Evolutionary conservation across 2,797 vertebrate species (phyloP).

Genomic region (Trichosurus vulpecula): DNA sequence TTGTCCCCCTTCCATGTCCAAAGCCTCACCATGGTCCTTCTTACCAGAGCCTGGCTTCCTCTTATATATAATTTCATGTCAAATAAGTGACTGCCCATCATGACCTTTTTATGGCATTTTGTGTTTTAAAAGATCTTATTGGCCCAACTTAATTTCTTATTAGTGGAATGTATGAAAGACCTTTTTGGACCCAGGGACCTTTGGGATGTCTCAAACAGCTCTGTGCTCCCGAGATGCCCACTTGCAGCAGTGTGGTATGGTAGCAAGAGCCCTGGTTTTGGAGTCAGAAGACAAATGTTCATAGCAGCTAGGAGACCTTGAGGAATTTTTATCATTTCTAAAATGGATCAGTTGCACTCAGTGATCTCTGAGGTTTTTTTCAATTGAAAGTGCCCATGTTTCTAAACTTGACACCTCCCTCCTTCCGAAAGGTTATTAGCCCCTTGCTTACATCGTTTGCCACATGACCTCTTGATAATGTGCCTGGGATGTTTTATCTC

Average conservation of each 20-base stretch:
- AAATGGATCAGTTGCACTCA: background rate
- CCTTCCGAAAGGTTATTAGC: background rate
- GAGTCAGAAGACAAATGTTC: background rate
- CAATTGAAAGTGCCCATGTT: background rate
- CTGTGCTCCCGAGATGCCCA: background rate
- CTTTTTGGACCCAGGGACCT: background rate
- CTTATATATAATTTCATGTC: background rate
- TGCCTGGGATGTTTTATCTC: background rate
- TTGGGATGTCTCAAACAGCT: background rate
- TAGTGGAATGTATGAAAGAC: background rate
- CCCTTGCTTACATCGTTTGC: background rate
- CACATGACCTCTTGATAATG: background rate
- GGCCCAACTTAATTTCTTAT: background rate
- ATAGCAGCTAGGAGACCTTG: background rate
- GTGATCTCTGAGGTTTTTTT: background rate
- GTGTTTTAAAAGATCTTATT: background rate
- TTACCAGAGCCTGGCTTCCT: background rate
- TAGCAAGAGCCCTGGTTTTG: background rate
- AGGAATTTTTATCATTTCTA: background rate
- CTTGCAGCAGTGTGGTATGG: background rate
- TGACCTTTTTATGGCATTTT: background rate
- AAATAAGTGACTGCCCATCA: background rate
- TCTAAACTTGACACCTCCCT: background rate
- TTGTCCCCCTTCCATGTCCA: background rate
- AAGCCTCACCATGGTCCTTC: background rate